Evolutionary conservation across 2,113 vertebrate genomes (phyloP).

Genomic region (Pionites leucogaster): DNA sequence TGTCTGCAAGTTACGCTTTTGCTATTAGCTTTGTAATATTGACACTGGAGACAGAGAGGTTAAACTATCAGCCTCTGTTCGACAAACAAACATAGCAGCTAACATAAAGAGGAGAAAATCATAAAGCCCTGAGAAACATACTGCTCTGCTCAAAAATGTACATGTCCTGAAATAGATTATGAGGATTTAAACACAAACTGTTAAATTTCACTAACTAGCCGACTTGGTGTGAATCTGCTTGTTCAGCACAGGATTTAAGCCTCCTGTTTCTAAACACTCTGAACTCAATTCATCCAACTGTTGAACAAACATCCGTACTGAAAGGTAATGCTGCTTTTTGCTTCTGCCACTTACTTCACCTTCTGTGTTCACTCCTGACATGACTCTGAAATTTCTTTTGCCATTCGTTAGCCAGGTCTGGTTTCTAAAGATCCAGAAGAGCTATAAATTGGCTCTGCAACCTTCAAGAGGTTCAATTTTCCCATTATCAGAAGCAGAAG

Average conservation of each 20-base stretch:
- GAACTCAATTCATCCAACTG: background rate
- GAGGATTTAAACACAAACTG: background rate
- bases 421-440: background rate
- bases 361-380: background rate
- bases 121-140: background rate
- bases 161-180: background rate
- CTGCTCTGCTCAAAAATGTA: background rate
- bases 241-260: background rate
- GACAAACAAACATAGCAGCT: background rate
- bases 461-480: background rate
- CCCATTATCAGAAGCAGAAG: background rate
- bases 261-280: background rate
- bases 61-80: background rate
- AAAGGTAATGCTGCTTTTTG: background rate
- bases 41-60: background rate
- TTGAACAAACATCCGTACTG: background rate
- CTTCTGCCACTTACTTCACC: background rate
- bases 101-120: background rate
- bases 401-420: background rate
- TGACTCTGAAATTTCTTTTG: rapidly evolving
- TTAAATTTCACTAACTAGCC: background rate
- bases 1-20: rapidly evolving
- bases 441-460: background rate
- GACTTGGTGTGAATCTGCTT: background rate
- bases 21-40: background rate